Base-by-base conservation (phyloP, 2,888 invertebrate genomes). In the Masnerella sp. region DNA sequence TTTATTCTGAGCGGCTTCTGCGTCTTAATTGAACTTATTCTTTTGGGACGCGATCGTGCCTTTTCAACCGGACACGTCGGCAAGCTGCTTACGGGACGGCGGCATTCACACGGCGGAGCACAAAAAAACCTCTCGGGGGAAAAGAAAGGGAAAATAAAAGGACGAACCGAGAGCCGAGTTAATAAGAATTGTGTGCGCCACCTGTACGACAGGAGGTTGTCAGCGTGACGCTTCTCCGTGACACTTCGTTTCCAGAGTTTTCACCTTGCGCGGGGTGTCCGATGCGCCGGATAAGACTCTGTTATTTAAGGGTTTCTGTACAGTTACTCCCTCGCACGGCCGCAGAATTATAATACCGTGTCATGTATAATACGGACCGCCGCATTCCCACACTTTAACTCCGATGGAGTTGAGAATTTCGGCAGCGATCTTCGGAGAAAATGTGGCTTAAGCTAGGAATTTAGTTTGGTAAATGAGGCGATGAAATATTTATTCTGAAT, bases 331-430 rank as follows among this genome's bases (percentile, higher is more conserved):
- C 81, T 81, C 78, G 80, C 80, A 81, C 81, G 78, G 64, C 56
- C 61, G 28, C 43, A 62, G 85, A 85, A 85, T 85, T 81, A 82
- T 81, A 85, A 85, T 83, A 81, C 82, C 74, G 73, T 64, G 77
- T 74, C 74, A 74, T 69, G 42, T 73, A 77, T 74, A 74, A 71
- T 62, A 52, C 47, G 51, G 36, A 36, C 0, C 42, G 52, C 43
- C 58, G 49, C 75, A 73, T 77, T 69, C 77, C 70, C 72, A 67
- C 77, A 77, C 64, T n/a, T n/a, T n/a, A n/a, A n/a, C n/a, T n/a
- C n/a, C n/a, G n/a, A n/a, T n/a, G n/a, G n/a, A n/a, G n/a, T n/a
- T n/a, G n/a, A n/a, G n/a, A n/a, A n/a, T n/a, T n/a, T n/a, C n/a
- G n/a, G n/a, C n/a, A n/a, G n/a, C n/a, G n/a, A n/a, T n/a, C n/a